Conservation (phyloP, 1,140 invertebrate genomes). For the Anthonomus grandis region DNA sequence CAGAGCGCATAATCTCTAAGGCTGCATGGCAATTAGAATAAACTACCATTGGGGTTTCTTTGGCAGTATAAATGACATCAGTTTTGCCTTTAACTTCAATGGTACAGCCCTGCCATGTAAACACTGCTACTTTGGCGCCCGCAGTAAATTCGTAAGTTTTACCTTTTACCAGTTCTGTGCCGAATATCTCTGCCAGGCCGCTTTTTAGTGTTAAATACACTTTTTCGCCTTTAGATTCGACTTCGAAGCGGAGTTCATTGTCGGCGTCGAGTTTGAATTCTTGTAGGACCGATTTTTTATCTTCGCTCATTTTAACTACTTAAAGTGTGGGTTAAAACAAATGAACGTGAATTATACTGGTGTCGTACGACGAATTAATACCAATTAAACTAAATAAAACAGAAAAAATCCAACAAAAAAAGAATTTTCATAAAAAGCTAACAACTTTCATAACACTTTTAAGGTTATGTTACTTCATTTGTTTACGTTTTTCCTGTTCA, state of each 20-base stretch:
- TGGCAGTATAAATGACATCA: slow-evolving; percentile 90
- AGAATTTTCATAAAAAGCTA: too few relatives aligned
- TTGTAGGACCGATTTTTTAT: slow-evolving; percentile 48
- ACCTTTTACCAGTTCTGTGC: slow-evolving; percentile 91
- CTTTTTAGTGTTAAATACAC: slow-evolving; percentile 79
- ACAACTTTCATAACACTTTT: too few relatives aligned
- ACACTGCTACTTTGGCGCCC: slow-evolving; percentile 93
- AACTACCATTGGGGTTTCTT: slow-evolving; percentile 94
- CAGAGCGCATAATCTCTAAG: slow-evolving; percentile 82
- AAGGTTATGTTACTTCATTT: too few relatives aligned
- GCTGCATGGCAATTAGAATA: slow-evolving; percentile 95
- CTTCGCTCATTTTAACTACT: slow-evolving; percentile 23
- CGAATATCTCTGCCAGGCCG: slow-evolving; percentile 94
- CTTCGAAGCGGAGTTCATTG: slow-evolving; percentile 89
- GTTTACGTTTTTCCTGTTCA: too few relatives aligned
- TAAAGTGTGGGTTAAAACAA: too few relatives aligned
- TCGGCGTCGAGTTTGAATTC: slow-evolving; percentile 87
- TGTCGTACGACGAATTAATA: too few relatives aligned
- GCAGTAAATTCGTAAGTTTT: slow-evolving; percentile 88
- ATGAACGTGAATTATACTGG: too few relatives aligned
- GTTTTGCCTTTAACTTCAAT: slow-evolving; percentile 81
- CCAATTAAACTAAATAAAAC: too few relatives aligned
- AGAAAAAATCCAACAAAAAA: too few relatives aligned
- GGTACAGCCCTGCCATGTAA: slow-evolving; percentile 92
- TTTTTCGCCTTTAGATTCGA: slow-evolving; percentile 83